Base-by-base conservation (phyloP, 2,113 vertebrate species). In the Brienomyrus brachyistius region DNA sequence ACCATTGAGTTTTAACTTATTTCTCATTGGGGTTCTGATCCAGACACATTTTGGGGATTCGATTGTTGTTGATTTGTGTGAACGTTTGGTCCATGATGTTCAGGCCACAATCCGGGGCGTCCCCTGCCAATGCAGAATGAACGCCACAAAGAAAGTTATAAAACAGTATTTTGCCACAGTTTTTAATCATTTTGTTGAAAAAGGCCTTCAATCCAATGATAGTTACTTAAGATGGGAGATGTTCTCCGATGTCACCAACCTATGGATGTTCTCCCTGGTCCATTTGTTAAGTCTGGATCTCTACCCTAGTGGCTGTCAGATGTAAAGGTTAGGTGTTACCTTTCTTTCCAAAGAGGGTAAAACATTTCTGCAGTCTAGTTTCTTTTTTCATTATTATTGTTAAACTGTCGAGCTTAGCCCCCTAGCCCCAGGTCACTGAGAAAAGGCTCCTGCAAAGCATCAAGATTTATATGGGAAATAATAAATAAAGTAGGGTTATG, bases 391-490 rank as follows among this genome's bases (percentile, higher is more conserved):
- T 70, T 70, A 70, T 80, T 80, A 43, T 35, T 74, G 13, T 54
- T 74, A 85, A 74, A 89, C 84, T 59, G 52, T 80, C 82, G 47
- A 87, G 21, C 62, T 87, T 27, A 21, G 83, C 27, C 77, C 31
- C 62, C 83, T 86, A 62, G 89, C 91, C 87, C 50, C 66, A 51
- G 89, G 88, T 91, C 47, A 47, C 82, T 82, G 84, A 87, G 88
- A 77, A 80, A 56, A n/a, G 88, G 86, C 62, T 27, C 27, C 50
- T 85, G 43, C 11, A 77, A 88, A 89, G 87, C 87, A 56, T 89
- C 51, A 48, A 90, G 89, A 91, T 91, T 86, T 92, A 92, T 91
- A 90, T 87, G 88, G 86, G 77, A 90, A 92, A 92, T 88, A 86
- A 90, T 91, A 77, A 90, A 90, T 45, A 91, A 90, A 92, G 89